phyloP scores from a whole-genome alignment of 2,113 vertebrate genomes.

The Coracopsis vasa region DNA sequence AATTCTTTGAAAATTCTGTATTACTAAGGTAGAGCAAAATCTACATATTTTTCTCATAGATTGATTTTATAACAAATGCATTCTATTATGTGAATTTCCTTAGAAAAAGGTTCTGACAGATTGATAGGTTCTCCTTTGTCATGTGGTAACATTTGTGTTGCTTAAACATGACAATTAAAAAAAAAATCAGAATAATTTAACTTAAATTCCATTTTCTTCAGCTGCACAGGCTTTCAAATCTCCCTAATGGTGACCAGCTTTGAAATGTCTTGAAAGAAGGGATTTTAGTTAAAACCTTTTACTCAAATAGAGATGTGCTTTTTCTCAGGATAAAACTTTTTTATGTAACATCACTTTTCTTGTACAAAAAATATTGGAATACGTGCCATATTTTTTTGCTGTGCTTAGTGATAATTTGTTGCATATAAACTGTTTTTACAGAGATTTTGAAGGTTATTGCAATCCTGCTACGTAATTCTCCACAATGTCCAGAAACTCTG shows the following conservation, averaged over 20 bases:
- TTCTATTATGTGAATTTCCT: not conserved
- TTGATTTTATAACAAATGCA: not conserved
- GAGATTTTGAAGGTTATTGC: slow-evolving; percentile 97
- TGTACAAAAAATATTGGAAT: not conserved
- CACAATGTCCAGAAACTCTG: slow-evolving; percentile 84
- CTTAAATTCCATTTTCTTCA: not conserved
- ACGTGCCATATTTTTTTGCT: not conserved
- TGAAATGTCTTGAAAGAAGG: not conserved
- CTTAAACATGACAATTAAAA: not conserved
- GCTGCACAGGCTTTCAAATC: not conserved
- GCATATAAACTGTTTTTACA: slow-evolving; percentile 72
- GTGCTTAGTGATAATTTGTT: slow-evolving; percentile 12
- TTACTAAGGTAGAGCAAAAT: not conserved
- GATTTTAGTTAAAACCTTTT: not conserved
- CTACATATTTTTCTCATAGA: not conserved
- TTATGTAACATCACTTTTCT: not conserved
- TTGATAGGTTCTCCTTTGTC: not conserved
- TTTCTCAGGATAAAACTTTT: not conserved
- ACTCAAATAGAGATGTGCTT: not conserved
- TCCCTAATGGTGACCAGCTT: not conserved
- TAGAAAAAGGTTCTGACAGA: not conserved
- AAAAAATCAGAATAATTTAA: not conserved
- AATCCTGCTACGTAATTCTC: slow-evolving; percentile 86
- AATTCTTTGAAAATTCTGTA: not conserved
- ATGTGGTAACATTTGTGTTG: not conserved